Conservation (phyloP, 1,140 invertebrate genomes). For the Leptinotarsa undecemlineata region DNA sequence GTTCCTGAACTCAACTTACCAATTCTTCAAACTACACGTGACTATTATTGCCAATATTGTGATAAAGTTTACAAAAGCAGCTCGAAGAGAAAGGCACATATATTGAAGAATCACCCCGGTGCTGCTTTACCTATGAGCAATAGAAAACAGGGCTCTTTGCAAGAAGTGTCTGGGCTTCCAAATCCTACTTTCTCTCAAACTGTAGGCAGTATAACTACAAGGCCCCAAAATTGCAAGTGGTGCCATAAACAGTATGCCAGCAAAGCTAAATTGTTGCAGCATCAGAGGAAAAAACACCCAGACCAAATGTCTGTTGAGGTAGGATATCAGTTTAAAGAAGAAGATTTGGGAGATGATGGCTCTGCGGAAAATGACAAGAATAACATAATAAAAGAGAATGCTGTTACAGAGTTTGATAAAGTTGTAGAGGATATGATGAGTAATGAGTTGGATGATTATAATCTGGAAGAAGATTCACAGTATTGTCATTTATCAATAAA, state of each 20-base stretch:
- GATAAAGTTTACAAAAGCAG: slow-evolving; percentile 87
- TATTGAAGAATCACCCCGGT: slow-evolving; percentile 84
- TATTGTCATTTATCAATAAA: slow-evolving; percentile 44
- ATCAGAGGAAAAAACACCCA: slow-evolving; percentile 76
- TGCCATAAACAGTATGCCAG: slow-evolving; percentile 86
- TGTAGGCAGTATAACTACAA: slow-evolving; percentile 73
- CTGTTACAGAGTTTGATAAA: slow-evolving; percentile 10
- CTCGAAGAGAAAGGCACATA: slow-evolving; percentile 83
- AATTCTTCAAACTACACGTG: slow-evolving; percentile 76
- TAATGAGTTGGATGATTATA: slow-evolving; percentile 20
- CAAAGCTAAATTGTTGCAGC: slow-evolving; percentile 80
- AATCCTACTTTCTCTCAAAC: slow-evolving; percentile 72
- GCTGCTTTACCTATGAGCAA: slow-evolving; percentile 68
- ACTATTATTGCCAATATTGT: slow-evolving; percentile 86
- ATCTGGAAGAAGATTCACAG: slow-evolving; percentile 38
- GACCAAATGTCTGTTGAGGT: slow-evolving; percentile 27
- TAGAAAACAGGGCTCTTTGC: slow-evolving; percentile 56
- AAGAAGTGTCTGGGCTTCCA: slow-evolving; percentile 56
- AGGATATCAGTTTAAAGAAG: neutral
- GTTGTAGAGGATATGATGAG: slow-evolving; percentile 26
- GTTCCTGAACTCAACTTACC: slow-evolving; percentile 83
- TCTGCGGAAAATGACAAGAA: neutral
- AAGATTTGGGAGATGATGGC: slow-evolving; percentile 10
- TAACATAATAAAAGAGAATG: slow-evolving; percentile 20
- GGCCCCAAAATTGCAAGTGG: slow-evolving; percentile 76